phyloP scores from a whole-genome alignment of 2,113 vertebrate species.

The Entomyzon cyanotis region DNA sequence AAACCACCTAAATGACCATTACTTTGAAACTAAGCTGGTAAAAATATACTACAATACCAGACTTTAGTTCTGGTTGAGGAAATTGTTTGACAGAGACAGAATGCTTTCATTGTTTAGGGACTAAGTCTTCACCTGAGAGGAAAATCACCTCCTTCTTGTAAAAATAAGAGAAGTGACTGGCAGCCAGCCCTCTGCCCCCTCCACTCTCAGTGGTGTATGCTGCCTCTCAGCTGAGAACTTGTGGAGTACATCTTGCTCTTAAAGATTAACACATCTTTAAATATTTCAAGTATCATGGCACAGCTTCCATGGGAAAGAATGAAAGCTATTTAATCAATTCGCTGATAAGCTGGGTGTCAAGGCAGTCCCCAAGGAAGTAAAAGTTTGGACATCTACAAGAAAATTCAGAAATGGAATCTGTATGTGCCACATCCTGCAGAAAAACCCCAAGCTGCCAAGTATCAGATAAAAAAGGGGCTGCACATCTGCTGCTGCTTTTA shows the following conservation, averaged over 20 bases:
- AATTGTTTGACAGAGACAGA: slow-evolving; percentile 29
- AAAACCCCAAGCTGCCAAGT: neutral
- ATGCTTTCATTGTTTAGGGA: slow-evolving; percentile 10
- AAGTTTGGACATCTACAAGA: neutral
- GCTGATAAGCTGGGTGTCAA: neutral
- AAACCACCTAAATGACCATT: neutral
- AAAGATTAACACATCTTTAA: slow-evolving; percentile 8
- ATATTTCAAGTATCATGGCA: neutral
- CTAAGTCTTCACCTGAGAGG: slow-evolving; percentile 4
- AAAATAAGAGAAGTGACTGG: neutral
- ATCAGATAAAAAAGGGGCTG: neutral
- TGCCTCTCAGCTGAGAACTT: neutral
- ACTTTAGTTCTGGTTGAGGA: slow-evolving; percentile 27
- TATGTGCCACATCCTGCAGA: neutral
- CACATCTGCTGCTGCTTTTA: neutral
- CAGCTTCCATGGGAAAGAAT: neutral
- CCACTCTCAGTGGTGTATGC: neutral
- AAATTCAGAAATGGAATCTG: neutral
- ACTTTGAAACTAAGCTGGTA: neutral
- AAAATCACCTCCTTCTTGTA: slow-evolving; percentile 12
- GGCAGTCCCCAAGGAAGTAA: neutral
- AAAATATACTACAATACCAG: neutral
- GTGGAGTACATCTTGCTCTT: neutral
- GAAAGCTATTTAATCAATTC: neutral
- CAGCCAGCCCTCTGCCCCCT: neutral